These are phyloP conservation scores for Caenorhabditis afra DNA, from an alignment of 2,888 invertebrate species.

Conservation along the genomic window DNA sequence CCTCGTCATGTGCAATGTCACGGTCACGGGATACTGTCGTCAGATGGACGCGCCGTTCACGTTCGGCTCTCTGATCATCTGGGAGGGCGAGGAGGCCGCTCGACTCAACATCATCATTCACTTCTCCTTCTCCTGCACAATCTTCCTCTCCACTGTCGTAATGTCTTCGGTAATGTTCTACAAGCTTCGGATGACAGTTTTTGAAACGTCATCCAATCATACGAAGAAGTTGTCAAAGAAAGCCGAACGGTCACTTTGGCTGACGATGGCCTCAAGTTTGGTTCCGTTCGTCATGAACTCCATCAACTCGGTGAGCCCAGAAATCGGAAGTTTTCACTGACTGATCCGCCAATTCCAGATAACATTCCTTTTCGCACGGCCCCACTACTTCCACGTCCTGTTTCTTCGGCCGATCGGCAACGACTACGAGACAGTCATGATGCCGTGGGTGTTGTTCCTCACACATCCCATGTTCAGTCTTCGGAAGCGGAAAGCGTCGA, in stretches of 20 bases:
- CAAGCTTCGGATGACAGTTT: conserved; percentile 31
- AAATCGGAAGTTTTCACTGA: too few relatives aligned
- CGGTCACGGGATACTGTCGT: conserved; percentile 29
- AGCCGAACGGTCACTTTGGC: conserved; percentile 33
- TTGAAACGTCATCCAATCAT: conserved; percentile 13
- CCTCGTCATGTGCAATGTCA: conserved; percentile 21
- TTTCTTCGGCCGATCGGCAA: conserved; percentile 49
- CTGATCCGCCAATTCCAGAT: conserved; percentile 30
- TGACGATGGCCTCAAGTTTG: conserved; percentile 42
- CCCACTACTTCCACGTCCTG: conserved; percentile 23
- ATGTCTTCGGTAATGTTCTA: conserved; percentile 42
- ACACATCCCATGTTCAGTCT: conserved; percentile 45
- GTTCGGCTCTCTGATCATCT: conserved; percentile 43
- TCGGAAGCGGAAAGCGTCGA: conserved; percentile 7
- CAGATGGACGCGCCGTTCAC: conserved; percentile 40
- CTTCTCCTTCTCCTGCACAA: conserved; percentile 19
- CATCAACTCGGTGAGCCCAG: conserved; percentile 49
- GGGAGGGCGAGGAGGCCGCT: conserved; percentile 13
- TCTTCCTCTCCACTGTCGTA: not conserved
- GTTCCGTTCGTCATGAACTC: conserved; percentile 50
- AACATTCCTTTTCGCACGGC: conserved; percentile 11
- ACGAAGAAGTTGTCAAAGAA: conserved; percentile 27
- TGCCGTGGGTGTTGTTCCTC: conserved; percentile 47
- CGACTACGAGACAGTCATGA: conserved; percentile 43
- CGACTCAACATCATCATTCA: conserved; percentile 13